Percentiles rank a stretch among this genome's conserved stretches.
These are phyloP conservation scores for Nebria ingens DNA, from an alignment of 1,140 invertebrate genomes.

Conservation along the genomic window DNA sequence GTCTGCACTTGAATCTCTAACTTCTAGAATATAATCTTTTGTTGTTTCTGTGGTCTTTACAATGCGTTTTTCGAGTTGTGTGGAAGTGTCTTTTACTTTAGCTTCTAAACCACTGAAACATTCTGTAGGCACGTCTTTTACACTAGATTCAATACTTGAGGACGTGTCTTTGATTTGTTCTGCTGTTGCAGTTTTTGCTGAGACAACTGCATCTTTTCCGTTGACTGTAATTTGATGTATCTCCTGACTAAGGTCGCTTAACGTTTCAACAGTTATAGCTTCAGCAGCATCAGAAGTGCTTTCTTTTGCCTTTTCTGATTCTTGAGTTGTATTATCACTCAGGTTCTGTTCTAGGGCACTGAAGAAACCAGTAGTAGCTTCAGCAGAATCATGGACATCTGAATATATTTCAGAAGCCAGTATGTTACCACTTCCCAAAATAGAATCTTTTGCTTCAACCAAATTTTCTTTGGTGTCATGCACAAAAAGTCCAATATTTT, in stretches of 20 bases:
- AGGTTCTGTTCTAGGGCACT: background rate
- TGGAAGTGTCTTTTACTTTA: no score
- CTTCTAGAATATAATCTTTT: no score
- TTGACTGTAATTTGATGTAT: background rate
- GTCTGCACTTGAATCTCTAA: no score
- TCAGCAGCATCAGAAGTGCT: background rate
- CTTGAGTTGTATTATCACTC: no score
- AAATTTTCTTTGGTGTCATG: background rate
- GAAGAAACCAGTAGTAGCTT: background rate
- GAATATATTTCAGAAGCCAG: constrained; percentile 7
- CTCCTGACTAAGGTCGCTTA: background rate
- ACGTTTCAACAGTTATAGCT: no score
- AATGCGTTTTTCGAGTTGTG: no score
- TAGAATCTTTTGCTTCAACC: background rate
- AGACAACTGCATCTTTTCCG: background rate
- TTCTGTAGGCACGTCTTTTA: no score
- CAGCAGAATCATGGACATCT: background rate
- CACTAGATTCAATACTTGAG: no score
- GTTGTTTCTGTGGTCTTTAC: no score
- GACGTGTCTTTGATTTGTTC: background rate
- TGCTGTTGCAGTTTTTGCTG: background rate
- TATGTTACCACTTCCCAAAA: background rate
- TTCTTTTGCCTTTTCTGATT: constrained; percentile 10
- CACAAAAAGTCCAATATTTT: background rate
- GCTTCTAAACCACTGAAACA: no score